These are phyloP conservation scores for Oxystoma pomonae DNA, from an alignment of 2,888 invertebrate genomes.

Conservation along the genomic window DNA sequence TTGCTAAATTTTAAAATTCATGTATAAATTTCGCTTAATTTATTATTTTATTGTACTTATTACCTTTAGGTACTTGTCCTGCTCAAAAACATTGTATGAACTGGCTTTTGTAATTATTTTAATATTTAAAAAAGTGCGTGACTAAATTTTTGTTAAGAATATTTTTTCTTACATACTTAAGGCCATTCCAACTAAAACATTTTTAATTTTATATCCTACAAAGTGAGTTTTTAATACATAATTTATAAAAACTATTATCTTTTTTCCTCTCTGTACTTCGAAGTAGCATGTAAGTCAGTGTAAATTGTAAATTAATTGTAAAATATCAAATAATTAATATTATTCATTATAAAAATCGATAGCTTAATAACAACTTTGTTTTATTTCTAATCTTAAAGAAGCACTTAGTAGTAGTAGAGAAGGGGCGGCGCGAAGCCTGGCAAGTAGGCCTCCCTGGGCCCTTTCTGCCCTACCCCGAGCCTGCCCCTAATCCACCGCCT, in stretches of 20 bases:
- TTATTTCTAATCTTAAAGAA: constrained; percentile 2
- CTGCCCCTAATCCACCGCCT: no score
- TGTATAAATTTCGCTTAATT: not conserved
- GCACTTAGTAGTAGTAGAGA: no score
- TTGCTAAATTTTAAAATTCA: not conserved
- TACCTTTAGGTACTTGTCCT: not conserved
- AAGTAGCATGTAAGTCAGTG: constrained; percentile 40
- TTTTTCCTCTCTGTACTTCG: constrained; percentile 29
- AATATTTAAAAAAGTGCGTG: not conserved
- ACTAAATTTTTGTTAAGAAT: no score
- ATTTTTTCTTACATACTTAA: not conserved
- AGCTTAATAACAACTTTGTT: constrained; percentile 24
- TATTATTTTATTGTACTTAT: not conserved
- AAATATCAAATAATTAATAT: constrained; percentile 41
- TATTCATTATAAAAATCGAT: constrained; percentile 40
- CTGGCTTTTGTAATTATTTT: no score
- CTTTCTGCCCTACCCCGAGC: no score
- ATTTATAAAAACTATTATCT: not conserved
- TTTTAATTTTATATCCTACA: no score
- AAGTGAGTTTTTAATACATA: no score
- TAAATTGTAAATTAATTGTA: constrained; percentile 51
- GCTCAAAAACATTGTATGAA: not conserved
- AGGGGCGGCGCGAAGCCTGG: no score
- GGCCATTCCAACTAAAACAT: not conserved
- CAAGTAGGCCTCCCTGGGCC: no score